phyloP scores from a whole-genome alignment of 2,113 vertebrate genomes.

The Dasyornis broadbenti region DNA sequence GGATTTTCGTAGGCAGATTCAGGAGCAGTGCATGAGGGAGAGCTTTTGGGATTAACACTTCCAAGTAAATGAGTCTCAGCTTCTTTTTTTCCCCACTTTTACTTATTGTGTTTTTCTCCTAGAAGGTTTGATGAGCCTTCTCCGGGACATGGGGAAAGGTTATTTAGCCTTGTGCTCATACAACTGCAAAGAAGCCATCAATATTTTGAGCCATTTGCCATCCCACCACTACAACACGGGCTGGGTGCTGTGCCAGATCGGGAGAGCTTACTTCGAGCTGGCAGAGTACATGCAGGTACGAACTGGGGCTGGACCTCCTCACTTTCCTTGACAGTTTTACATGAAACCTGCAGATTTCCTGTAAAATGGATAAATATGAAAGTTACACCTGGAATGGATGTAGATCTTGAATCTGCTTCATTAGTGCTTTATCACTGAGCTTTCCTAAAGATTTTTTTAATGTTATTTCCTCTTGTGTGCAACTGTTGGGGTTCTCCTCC shows the following conservation, averaged over 20 bases:
- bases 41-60: not conserved
- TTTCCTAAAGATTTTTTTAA: not conserved
- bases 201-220: constrained; percentile 89
- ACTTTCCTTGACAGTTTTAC: not conserved
- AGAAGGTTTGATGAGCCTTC: constrained; percentile 95
- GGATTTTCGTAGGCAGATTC: not conserved
- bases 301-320: not conserved
- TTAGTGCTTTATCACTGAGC: not conserved
- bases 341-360: not conserved
- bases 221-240: constrained; percentile 98
- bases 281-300: constrained; percentile 96
- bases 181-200: constrained; percentile 95
- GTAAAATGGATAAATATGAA: not conserved
- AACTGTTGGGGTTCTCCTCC: not conserved
- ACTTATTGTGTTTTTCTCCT: constrained; percentile 70
- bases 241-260: constrained; percentile 95
- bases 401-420: not conserved
- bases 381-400: not conserved
- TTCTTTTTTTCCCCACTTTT: not conserved
- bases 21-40: not conserved
- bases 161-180: constrained; percentile 95
- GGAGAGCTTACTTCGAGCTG: constrained; percentile 94
- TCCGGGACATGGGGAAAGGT: constrained; percentile 93
- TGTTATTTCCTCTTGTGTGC: not conserved
- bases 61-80: not conserved